Evolutionary conservation across 2,888 invertebrate species (phyloP).

Genomic region (Palloptera scutellata): DNA sequence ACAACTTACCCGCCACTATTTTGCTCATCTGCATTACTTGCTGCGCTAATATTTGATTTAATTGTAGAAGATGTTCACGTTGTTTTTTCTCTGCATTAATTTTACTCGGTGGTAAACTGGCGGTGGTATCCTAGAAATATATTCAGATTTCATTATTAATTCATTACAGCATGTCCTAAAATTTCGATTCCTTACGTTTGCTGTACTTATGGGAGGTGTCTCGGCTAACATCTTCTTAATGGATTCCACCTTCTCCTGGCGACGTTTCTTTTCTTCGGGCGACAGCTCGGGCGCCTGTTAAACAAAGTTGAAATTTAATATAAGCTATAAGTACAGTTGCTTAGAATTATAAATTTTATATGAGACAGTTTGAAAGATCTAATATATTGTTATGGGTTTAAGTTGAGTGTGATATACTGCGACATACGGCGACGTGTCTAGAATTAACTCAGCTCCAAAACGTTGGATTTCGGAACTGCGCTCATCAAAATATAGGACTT

Average conservation of each 20-base stretch:
- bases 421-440: no score
- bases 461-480: no score
- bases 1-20: slow-evolving; percentile 87
- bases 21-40: slow-evolving; percentile 96
- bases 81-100: slow-evolving; percentile 86
- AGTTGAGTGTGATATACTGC: no score
- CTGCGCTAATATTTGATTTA: slow-evolving; percentile 91
- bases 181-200: slow-evolving; percentile 54
- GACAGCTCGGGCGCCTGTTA: slow-evolving; percentile 79
- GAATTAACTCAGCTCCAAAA: no score
- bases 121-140: slow-evolving; percentile 51
- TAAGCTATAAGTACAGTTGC: no score
- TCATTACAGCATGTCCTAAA: background rate
- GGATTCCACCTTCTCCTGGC: slow-evolving; percentile 87
- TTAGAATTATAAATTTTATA: no score
- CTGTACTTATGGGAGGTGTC: slow-evolving; percentile 65
- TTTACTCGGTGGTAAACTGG: slow-evolving; percentile 72
- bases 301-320: no score
- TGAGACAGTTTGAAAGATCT: no score
- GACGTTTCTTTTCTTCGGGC: slow-evolving; percentile 83
- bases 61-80: slow-evolving; percentile 85
- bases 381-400: no score
- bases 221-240: slow-evolving; percentile 91
- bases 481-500: no score
- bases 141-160: slow-evolving; percentile 5